phyloP scores from a whole-genome alignment of 2,888 invertebrate species.

The Odontocolon sp. region DNA sequence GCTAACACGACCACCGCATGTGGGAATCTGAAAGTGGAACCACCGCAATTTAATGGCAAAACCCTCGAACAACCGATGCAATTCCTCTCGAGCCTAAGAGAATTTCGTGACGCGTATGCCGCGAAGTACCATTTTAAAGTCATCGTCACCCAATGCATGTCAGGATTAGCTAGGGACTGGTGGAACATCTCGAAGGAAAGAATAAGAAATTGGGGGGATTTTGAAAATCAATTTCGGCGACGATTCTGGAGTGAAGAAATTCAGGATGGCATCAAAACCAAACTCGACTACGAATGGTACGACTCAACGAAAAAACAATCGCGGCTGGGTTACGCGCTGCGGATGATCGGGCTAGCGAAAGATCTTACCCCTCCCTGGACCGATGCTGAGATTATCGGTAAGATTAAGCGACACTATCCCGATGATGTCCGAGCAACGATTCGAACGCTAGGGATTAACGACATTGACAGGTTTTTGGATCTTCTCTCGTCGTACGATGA shows the following conservation, averaged over 20 bases:
- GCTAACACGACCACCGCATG: not conserved
- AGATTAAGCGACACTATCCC: conserved; percentile 1
- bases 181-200: not conserved
- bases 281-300: not conserved
- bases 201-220: conserved; percentile 4
- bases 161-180: not conserved
- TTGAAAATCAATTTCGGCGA: not conserved
- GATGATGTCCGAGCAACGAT: conserved; percentile 19
- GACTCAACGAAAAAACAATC: not conserved
- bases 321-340: not conserved
- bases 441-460: not conserved
- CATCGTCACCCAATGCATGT: not conserved
- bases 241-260: conserved; percentile 15
- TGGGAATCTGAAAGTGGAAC: not conserved
- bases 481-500: not conserved
- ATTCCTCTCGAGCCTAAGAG: not conserved
- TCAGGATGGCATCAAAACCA: not conserved
- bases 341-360: not conserved
- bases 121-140: conserved; percentile 1
- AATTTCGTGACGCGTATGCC: not conserved
- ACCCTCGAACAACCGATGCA: not conserved
- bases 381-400: not conserved
- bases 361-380: not conserved
- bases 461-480: not conserved
- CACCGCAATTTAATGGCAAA: not conserved